A percentile compares a stretch with the other conserved stretches of the same genome.
phyloP scores from a whole-genome alignment of 2,888 invertebrate species.

The Rugalucina vietnamica region DNA sequence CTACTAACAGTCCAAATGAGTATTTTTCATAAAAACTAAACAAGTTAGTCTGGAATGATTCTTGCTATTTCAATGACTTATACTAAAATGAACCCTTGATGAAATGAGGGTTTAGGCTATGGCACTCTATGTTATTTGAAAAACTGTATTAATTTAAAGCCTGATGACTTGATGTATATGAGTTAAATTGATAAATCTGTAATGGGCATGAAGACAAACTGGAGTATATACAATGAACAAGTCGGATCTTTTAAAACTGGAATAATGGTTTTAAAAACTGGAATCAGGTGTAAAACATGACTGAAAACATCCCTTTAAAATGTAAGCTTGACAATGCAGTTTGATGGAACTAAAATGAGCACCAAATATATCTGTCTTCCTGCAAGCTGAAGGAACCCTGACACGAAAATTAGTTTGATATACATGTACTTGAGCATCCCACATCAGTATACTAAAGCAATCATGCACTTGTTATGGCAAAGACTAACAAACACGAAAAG shows the following conservation, averaged over 20 bases:
- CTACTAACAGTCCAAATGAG: not conserved
- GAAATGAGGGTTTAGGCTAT: not conserved
- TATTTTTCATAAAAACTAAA: not conserved
- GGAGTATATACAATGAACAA: slow-evolving; percentile 12
- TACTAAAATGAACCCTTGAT: not conserved
- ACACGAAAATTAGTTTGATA: not conserved
- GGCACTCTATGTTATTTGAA: not conserved
- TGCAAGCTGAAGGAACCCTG: not conserved
- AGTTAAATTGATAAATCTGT: not conserved
- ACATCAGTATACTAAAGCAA: not conserved
- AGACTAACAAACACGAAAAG: not conserved
- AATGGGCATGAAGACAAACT: slow-evolving; percentile 13
- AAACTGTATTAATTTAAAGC: not conserved
- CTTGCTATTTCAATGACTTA: not conserved
- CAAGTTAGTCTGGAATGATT: not conserved
- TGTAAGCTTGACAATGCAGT: not conserved
- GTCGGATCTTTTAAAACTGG: not conserved
- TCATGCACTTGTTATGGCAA: not conserved
- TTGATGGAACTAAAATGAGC: not conserved
- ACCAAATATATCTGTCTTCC: not conserved
- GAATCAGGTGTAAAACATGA: not conserved
- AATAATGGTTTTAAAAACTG: not conserved
- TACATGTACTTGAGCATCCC: not conserved
- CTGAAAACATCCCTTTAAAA: not conserved
- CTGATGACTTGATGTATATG: slow-evolving; percentile 7